These are phyloP conservation scores for Coturnix japonica DNA, from an alignment of 2,113 vertebrate species.

Conservation along the genomic window DNA sequence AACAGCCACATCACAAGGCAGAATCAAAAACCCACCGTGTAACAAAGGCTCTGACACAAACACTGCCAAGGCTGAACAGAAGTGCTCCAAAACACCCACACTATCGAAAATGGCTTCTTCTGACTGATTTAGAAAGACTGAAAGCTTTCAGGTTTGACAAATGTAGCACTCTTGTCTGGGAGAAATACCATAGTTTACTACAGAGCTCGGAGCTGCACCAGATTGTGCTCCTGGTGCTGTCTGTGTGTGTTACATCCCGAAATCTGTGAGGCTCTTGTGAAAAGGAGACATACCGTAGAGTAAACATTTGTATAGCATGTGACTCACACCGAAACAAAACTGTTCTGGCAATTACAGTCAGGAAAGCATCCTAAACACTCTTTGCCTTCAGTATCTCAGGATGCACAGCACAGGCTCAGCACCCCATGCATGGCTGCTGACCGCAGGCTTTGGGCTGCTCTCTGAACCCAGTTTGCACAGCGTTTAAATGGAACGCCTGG, in stretches of 20 bases:
- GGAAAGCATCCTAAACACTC: slow-evolving; percentile 18
- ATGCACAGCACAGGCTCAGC: not conserved
- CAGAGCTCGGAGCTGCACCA: not conserved
- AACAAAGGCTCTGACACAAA: not conserved
- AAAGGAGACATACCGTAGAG: not conserved
- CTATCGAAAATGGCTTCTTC: not conserved
- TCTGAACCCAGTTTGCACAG: not conserved
- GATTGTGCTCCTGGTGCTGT: not conserved
- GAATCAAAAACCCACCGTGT: not conserved
- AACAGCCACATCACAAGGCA: fast-evolving
- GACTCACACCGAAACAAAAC: slow-evolving; percentile 18
- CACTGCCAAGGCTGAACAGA: not conserved
- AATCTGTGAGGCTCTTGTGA: not conserved
- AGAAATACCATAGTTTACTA: not conserved
- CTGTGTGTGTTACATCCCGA: not conserved
- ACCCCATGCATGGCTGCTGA: not conserved
- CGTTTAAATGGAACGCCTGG: not conserved
- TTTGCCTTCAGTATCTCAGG: not conserved
- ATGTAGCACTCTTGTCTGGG: not conserved
- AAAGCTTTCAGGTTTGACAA: not conserved
- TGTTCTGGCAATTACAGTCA: not conserved
- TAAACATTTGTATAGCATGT: slow-evolving; percentile 19
- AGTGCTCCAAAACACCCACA: not conserved
- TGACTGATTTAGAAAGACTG: not conserved
- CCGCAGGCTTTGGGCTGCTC: not conserved